Evolutionary conservation across 2,888 invertebrate genomes (phyloP).

Genomic region (Helleia helle): DNA sequence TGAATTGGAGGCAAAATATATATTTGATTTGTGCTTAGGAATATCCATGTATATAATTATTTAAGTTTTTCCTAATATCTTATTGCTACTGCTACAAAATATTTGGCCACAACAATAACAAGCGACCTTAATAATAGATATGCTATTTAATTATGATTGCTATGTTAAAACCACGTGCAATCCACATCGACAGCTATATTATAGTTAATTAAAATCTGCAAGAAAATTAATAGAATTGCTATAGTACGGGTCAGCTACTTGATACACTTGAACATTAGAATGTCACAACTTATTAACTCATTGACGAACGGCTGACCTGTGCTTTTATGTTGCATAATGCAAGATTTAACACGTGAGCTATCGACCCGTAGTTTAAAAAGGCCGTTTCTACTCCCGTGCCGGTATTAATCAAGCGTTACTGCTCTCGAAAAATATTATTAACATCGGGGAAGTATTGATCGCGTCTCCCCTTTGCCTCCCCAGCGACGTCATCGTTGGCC

Average conservation of each 20-base stretch:
- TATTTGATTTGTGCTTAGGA: too few species aligned
- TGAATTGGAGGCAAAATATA: too few species aligned
- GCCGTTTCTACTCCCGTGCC: slow-evolving; percentile 37
- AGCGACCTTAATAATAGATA: too few species aligned
- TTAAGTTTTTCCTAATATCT: too few species aligned
- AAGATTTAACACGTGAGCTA: slow-evolving; percentile 44
- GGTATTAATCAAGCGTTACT: slow-evolving; percentile 49
- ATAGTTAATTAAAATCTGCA: slow-evolving; percentile 9
- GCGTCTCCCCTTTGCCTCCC: slow-evolving; percentile 26
- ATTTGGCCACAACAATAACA: too few species aligned
- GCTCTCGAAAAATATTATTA: slow-evolving; percentile 42
- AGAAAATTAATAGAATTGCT: slow-evolving; percentile 14
- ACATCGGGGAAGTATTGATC: slow-evolving; percentile 40
- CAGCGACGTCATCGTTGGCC: slow-evolving; percentile 49
- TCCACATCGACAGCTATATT: neutral
- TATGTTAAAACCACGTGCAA: too few species aligned
- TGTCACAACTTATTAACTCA: slow-evolving; percentile 40
- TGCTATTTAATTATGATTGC: too few species aligned
- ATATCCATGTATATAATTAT: too few species aligned
- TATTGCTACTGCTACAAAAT: too few species aligned
- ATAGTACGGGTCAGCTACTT: slow-evolving; percentile 17
- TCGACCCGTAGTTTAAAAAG: slow-evolving; percentile 52
- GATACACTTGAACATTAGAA: slow-evolving; percentile 29
- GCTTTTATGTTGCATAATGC: slow-evolving; percentile 30
- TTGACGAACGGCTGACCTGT: slow-evolving; percentile 44